Percentiles rank a stretch among this genome's conserved stretches.
These are phyloP conservation scores for Phainopepla nitens DNA, from an alignment of 2,113 vertebrate species.

Conservation along the genomic window DNA sequence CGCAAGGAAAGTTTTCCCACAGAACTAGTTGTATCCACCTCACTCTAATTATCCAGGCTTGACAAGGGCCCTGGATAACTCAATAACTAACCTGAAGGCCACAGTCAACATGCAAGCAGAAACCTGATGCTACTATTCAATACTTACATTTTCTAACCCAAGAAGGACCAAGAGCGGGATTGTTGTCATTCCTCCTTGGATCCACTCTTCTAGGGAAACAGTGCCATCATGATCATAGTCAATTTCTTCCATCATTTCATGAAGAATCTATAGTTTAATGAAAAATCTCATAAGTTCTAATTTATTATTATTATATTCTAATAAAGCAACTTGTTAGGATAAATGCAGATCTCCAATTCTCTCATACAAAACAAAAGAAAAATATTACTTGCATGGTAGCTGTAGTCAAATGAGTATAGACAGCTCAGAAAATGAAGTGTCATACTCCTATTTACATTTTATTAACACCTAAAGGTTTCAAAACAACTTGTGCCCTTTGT, in stretches of 20 bases:
- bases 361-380: background rate
- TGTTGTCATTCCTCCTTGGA: slow-evolving; percentile 94
- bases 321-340: background rate
- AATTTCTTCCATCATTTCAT: slow-evolving; percentile 98
- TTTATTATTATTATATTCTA: background rate
- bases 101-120: background rate
- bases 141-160: slow-evolving; percentile 89
- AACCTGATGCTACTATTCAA: background rate
- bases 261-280: slow-evolving; percentile 80
- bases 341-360: background rate
- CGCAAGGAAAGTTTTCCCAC: background rate
- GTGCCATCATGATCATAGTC: slow-evolving; percentile 93
- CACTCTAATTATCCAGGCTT: background rate
- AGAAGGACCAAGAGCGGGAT: slow-evolving; percentile 91
- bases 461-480: background rate
- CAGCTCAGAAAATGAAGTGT: background rate
- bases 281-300: background rate
- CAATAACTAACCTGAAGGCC: background rate
- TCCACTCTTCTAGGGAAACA: slow-evolving; percentile 92
- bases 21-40: background rate
- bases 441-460: background rate
- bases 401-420: background rate
- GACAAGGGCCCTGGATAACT: background rate
- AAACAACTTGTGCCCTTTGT: background rate
- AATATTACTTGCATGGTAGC: background rate